Percentiles rank a stretch among this genome's conserved stretches.
Conservation (phyloP, 2,797 vertebrate species). For the Tadarida brasiliensis region DNA sequence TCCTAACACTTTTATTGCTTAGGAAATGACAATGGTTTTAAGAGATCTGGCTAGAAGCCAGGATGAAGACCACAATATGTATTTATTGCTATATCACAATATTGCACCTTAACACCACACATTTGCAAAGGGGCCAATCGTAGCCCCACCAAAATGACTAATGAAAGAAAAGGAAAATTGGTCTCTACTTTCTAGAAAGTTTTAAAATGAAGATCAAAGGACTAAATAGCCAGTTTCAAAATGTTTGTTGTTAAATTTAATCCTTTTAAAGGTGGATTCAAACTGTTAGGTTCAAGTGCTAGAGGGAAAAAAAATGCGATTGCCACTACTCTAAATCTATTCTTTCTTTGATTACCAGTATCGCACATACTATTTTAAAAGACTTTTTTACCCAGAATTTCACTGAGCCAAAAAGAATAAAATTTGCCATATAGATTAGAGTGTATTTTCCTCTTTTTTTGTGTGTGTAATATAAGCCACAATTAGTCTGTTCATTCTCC, state of each 20-base stretch:
- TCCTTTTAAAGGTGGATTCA: slow-evolving; percentile 54
- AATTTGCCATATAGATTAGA: not conserved
- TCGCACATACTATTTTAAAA: slow-evolving; percentile 53
- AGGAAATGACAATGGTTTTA: not conserved
- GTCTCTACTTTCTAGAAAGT: slow-evolving; percentile 51
- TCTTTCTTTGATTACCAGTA: slow-evolving; percentile 53
- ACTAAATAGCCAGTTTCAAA: slow-evolving; percentile 51
- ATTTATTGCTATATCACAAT: not conserved
- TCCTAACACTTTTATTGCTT: not conserved
- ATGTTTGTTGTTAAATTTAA: slow-evolving; percentile 68
- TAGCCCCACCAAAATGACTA: slow-evolving; percentile 6
- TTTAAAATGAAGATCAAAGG: slow-evolving; percentile 63
- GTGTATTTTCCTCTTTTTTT: not conserved
- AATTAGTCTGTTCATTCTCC: slow-evolving; percentile 59
- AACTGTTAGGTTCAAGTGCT: slow-evolving; percentile 51
- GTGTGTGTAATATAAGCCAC: slow-evolving; percentile 41
- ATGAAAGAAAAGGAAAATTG: slow-evolving; percentile 42
- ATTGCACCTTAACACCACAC: not conserved
- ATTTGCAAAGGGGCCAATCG: not conserved
- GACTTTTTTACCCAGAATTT: slow-evolving; percentile 57
- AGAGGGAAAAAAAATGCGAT: not conserved
- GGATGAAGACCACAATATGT: not conserved
- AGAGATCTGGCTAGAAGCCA: not conserved
- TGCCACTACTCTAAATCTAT: slow-evolving; percentile 4
- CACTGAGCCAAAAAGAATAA: slow-evolving; percentile 58